These are phyloP conservation scores for Enteromius thamalakanensis DNA, from an alignment of 2,797 vertebrate species.

Conservation along the genomic window DNA sequence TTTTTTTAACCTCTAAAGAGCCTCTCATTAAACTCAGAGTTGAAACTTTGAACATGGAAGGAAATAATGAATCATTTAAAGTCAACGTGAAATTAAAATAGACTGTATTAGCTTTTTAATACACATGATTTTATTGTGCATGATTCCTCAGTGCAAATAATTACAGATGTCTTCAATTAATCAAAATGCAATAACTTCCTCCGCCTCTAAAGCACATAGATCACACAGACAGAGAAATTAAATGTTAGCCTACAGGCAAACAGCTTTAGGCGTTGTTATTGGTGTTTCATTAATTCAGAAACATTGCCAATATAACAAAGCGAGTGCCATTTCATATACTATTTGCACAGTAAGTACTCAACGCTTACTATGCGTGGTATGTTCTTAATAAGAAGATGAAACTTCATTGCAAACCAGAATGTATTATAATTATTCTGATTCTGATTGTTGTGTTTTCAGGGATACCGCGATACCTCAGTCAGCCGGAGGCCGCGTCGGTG, in stretches of 20 bases:
- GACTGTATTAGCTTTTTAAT: conserved; percentile 70
- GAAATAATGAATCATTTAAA: conserved; percentile 70
- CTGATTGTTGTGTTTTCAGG: conserved; percentile 71
- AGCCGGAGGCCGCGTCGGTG: conserved; percentile 80
- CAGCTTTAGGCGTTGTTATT: not conserved
- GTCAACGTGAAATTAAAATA: conserved; percentile 62
- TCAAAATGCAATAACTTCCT: conserved; percentile 4
- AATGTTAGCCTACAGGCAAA: not conserved
- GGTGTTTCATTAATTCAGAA: not conserved
- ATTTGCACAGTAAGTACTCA: not conserved
- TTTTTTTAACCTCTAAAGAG: conserved; percentile 12
- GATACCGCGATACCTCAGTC: conserved; percentile 85
- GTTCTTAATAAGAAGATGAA: not conserved
- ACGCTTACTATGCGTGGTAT: not conserved
- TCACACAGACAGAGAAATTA: not conserved
- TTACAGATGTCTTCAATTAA: conserved; percentile 7
- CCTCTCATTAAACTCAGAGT: conserved; percentile 64
- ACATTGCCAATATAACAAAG: not conserved
- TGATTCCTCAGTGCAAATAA: not conserved
- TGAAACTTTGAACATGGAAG: conserved; percentile 60
- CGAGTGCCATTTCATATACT: not conserved
- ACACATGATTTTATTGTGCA: conserved; percentile 58
- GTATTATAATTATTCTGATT: not conserved
- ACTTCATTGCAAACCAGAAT: not conserved
- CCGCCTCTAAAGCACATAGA: not conserved